Conservation (phyloP, 2,113 vertebrate genomes). For the Onychostoma macrolepis region DNA sequence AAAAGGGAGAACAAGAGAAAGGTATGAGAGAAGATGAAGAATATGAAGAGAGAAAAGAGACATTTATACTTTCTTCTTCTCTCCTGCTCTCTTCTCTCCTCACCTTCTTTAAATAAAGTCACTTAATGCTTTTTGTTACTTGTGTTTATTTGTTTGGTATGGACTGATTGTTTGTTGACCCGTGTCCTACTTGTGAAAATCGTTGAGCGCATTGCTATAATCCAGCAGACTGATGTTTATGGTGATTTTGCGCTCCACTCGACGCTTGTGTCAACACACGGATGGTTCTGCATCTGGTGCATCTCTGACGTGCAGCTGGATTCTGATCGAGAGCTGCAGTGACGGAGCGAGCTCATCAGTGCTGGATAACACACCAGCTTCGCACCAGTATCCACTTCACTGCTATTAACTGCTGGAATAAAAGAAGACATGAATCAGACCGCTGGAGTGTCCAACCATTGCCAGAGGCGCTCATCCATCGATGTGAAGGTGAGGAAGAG, state of each 20-base stretch:
- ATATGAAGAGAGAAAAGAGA: too few relatives aligned
- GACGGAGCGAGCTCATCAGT: neutral
- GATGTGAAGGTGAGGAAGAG: slow-evolving; percentile 24
- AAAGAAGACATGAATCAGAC: slow-evolving; percentile 11
- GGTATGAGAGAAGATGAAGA: too few relatives aligned
- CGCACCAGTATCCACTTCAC: neutral
- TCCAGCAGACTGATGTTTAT: neutral
- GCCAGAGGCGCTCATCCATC: slow-evolving; percentile 20
- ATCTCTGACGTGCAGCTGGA: neutral
- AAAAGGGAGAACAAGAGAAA: too few relatives aligned
- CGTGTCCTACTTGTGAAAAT: neutral
- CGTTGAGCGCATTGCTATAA: neutral
- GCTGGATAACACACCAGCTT: neutral
- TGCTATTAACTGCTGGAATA: neutral
- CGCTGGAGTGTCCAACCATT: slow-evolving; percentile 25
- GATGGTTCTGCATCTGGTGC: slow-evolving; percentile 14
- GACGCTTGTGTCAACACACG: neutral
- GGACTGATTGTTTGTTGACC: neutral
- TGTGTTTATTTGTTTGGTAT: too few relatives aligned
- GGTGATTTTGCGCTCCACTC: neutral
- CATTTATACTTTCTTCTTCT: too few relatives aligned
- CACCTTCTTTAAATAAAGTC: too few relatives aligned
- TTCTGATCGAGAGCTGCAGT: neutral
- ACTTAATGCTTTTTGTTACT: too few relatives aligned
- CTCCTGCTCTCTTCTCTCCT: too few relatives aligned